phyloP scores from a whole-genome alignment of 2,888 invertebrate species.

The Euclidia mi region DNA sequence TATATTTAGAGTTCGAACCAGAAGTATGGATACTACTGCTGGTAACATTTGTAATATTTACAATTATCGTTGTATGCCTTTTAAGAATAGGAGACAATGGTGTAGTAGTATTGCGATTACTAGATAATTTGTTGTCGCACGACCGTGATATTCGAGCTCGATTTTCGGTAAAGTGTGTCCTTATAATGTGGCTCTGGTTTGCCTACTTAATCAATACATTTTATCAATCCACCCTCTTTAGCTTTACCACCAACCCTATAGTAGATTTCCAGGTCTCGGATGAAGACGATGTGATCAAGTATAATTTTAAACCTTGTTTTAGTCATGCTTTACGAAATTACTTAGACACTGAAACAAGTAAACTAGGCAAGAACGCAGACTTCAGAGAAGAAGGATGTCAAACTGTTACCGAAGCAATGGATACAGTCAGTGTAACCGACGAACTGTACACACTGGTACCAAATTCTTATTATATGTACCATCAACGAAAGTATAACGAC shows the following conservation, averaged over 20 bases:
- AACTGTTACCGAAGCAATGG: constrained; percentile 7
- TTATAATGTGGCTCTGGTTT: constrained; percentile 61
- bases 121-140: constrained; percentile 57
- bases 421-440: constrained; percentile 9
- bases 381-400: constrained; percentile 33
- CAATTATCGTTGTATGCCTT: constrained; percentile 10
- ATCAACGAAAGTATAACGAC: constrained; percentile 12
- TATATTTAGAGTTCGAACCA: constrained; percentile 46
- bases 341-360: constrained; percentile 26
- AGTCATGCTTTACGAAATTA: constrained; percentile 51
- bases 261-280: constrained; percentile 60
- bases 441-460: constrained; percentile 14
- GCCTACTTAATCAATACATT: constrained; percentile 59
- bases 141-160: constrained; percentile 40
- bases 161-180: constrained; percentile 35
- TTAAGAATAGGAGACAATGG: constrained; percentile 47
- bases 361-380: not conserved
- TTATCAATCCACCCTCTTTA: constrained; percentile 62
- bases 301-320: constrained; percentile 66
- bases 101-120: constrained; percentile 53
- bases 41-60: constrained; percentile 22
- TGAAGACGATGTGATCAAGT: constrained; percentile 52
- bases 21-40: constrained; percentile 33
- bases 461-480: constrained; percentile 11
- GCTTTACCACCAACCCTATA: constrained; percentile 57